These are phyloP conservation scores for Drosophila buzzatii DNA, from an alignment of 2,888 invertebrate genomes.

Conservation along the genomic window DNA sequence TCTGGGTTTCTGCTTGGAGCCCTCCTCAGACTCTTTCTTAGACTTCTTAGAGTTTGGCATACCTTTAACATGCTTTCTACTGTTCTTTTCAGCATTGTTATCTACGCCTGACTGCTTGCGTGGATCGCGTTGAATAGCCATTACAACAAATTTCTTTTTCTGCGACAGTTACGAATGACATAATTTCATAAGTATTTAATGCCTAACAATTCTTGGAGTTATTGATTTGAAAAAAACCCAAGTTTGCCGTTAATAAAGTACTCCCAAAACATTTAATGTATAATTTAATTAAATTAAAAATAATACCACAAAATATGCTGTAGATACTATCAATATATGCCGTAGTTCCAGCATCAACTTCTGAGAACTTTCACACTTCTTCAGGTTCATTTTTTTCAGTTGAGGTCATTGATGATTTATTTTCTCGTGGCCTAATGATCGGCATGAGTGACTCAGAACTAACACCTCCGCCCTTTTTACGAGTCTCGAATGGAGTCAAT, in stretches of 20 bases:
- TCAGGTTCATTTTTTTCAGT: background rate
- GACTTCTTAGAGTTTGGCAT: too few species aligned
- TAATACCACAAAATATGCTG: background rate
- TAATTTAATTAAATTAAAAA: background rate
- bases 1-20: slow-evolving; percentile 1
- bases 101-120: background rate
- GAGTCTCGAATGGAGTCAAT: slow-evolving; percentile 35
- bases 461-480: slow-evolving; percentile 1
- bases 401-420: too few species aligned
- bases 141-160: slow-evolving; percentile 19
- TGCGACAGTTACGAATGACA: background rate
- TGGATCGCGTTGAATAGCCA: background rate
- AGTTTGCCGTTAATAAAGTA: background rate
- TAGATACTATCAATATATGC: background rate
- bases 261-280: background rate
- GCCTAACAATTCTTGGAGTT: background rate
- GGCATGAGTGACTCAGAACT: background rate
- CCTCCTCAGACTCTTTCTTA: too few species aligned
- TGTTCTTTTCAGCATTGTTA: background rate
- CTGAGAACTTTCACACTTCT: background rate
- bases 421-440: background rate
- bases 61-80: too few species aligned
- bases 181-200: background rate
- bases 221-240: background rate
- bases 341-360: background rate